Evolutionary conservation across 2,113 vertebrate species (phyloP).

Genomic region (Mastomys coucha): DNA sequence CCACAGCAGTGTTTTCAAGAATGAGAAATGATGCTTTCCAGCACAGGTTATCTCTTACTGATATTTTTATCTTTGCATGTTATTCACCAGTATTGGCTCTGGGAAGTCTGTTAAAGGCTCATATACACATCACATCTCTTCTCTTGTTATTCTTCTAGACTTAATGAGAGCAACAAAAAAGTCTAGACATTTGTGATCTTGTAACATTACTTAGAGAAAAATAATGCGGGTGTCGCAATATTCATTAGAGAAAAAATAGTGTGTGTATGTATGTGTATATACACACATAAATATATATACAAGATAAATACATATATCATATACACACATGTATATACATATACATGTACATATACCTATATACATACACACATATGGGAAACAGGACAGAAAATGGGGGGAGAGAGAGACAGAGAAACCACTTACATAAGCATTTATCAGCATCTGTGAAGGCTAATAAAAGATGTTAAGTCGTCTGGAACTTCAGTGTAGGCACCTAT

Average conservation of each 20-base stretch:
- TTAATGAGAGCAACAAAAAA: background rate
- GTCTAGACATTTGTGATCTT: background rate
- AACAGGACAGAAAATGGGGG: background rate
- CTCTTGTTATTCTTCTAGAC: background rate
- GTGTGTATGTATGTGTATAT: background rate
- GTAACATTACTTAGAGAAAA: background rate
- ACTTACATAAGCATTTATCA: background rate
- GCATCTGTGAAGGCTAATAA: too few relatives aligned
- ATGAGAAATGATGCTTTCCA: background rate
- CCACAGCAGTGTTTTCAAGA: background rate
- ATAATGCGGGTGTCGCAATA: background rate
- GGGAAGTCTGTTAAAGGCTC: background rate
- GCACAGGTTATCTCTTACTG: background rate
- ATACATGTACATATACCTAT: too few relatives aligned
- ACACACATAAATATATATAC: too few relatives aligned
- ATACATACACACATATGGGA: too few relatives aligned
- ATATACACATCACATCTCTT: accelerated
- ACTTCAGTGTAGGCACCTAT: too few relatives aligned
- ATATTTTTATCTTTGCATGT: too few relatives aligned
- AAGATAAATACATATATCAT: too few relatives aligned
- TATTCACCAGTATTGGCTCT: accelerated
- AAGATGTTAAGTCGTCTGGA: too few relatives aligned
- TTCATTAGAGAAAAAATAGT: background rate
- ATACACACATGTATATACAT: too few relatives aligned
- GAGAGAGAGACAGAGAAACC: background rate